Base-by-base conservation (phyloP, 2,113 vertebrate species). In the Lucifuga dentata region DNA sequence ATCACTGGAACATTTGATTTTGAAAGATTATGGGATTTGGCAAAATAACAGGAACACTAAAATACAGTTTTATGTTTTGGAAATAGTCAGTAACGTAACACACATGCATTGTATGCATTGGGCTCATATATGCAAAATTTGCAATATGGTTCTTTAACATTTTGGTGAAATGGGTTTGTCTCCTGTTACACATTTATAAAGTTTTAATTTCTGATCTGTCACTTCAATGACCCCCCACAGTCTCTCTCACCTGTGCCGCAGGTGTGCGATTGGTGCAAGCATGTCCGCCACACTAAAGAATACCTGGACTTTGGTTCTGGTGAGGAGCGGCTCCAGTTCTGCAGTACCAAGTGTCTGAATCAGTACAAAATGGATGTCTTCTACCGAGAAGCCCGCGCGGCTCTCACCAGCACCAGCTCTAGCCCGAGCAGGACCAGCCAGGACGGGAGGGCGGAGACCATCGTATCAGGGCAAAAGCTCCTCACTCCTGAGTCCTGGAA, bases 311-410 rank as follows among this genome's bases (percentile, higher is more conserved):
- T 98, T 80, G 97, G 97, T 83, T 94, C 97, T 80, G 97, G 97
- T 50, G 96, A 99, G 81, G 93, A 97, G 89, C 92, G 96, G 69
- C 95, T 99, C 88, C 96, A 98, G 92, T 99, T 99, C 92, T 99
- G 97, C 94, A 98, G 96, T 91, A 96, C 96, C 81, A 99, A 99
- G 92, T 99, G 97, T 91, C 94, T 99, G 88, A 99, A 99, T 93
- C 97, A 99, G 90, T 99, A 99, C 92, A 99, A 99, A 94, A 99
- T 99, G 97, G 97, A 98, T 89, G 97, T 98, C 88, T 99, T 99
- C 93, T 99, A 99, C 92, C 92, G 96, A 92, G 97, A 99, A 87
- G 96, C 97, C 65, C 96, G 96, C 72, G 96, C 97, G 78, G 96
- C 96, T 70, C 97, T 99, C 85, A 96, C 95, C 88, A 92, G 91